Percentiles rank a stretch among this genome's conserved stretches.
phyloP scores from a whole-genome alignment of 1,140 invertebrate genomes.

The Drosophila quadrilineata region DNA sequence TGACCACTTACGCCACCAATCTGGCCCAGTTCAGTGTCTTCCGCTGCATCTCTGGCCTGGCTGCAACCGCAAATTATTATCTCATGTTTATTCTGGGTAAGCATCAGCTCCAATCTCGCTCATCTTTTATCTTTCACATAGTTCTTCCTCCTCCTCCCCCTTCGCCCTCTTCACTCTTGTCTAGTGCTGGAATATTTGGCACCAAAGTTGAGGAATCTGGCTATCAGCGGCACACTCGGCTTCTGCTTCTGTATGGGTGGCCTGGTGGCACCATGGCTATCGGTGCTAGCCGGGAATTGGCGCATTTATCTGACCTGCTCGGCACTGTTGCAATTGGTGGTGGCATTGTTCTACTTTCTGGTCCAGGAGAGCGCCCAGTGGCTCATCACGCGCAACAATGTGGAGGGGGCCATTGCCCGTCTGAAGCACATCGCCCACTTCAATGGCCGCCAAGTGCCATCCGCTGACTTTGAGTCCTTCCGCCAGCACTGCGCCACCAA shows the following conservation, averaged over 20 bases:
- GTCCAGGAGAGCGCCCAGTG: constrained; percentile 85
- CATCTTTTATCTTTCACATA: constrained; percentile 14
- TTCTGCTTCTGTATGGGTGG: constrained; percentile 83
- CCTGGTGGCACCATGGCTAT: constrained; percentile 83
- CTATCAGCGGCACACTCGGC: constrained; percentile 83
- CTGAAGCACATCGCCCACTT: constrained; percentile 83
- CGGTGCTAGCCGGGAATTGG: constrained; percentile 82
- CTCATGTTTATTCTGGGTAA: constrained; percentile 85
- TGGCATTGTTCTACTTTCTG: constrained; percentile 82
- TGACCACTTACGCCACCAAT: constrained; percentile 82
- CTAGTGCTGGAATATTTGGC: constrained; percentile 84
- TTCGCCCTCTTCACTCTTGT: constrained; percentile 49
- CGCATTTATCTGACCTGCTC: constrained; percentile 82
- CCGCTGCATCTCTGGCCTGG: constrained; percentile 83
- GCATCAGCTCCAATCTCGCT: constrained; percentile 52
- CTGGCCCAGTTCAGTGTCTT: constrained; percentile 81
- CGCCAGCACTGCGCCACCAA: constrained; percentile 51
- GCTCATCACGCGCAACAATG: constrained; percentile 83
- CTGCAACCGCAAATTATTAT: constrained; percentile 84
- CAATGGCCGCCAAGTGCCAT: constrained; percentile 82
- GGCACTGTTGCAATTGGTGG: constrained; percentile 81
- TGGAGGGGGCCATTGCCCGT: constrained; percentile 82
- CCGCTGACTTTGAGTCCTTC: constrained; percentile 81
- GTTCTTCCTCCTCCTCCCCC: neutral
- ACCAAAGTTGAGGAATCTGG: constrained; percentile 83